Base-by-base conservation (phyloP, 2,113 vertebrate species). In the Dasypus novemcinctus region DNA sequence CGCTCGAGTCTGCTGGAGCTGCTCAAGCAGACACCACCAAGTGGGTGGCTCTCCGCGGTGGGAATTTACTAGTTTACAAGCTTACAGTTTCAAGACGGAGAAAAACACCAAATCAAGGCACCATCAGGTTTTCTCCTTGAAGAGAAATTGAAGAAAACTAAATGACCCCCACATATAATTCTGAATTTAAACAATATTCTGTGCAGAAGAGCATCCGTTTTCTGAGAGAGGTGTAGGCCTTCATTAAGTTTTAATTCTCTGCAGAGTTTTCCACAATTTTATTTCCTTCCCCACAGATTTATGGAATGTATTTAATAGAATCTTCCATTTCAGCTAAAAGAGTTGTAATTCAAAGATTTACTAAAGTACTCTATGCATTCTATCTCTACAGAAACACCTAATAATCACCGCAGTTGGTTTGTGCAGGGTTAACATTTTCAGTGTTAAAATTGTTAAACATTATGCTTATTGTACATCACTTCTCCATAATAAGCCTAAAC, bases 371-470 rank as follows among this genome's bases (percentile, higher is more conserved):
- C 90, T 97, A 92, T 49, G 85, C 8, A 97, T 75, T 43, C 61
- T 57, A 97, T 90, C 97, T 97, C 91, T 97, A 94, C 94, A 98
- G 59, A 96, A 93, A 97, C 69, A 88, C 87, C 64, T 94, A 95
- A 41, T 92, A 80, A 18, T 36, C 91, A 93, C 81, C 87, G 97
- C 86, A 97, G 88, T 27, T 86, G 78, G 76, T 59, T 97, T 59
- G 97, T 94, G 95, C 71, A 98, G 89, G 76, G 86, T 94, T 95
- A 94, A 97, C 87, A 90, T 61, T 95, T 97, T 96, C 71, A 78
- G 87, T 96, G 95, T 97, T 94, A 98, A 86, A 97, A 97, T 75
- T 88, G 90, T 97, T 97, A 97, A 97, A 95, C 80, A 94, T 96
- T 96, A 95, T 96, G 95, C 93, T 97, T 95, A 96, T 81, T 96